phyloP scores from a whole-genome alignment of 2,797 vertebrate genomes.

The Sebastes alutus region DNA sequence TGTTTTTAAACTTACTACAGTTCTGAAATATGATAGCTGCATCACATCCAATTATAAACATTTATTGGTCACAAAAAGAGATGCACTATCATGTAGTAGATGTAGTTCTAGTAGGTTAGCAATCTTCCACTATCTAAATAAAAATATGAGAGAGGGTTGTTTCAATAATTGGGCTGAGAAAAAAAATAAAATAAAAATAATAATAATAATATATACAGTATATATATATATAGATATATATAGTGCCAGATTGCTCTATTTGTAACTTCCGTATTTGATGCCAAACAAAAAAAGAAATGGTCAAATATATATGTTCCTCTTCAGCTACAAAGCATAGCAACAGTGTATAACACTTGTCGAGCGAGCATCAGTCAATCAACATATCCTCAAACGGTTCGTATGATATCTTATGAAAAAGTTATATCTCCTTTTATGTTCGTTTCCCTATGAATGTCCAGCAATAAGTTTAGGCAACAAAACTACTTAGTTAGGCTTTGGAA shows the following conservation, averaged over 20 bases:
- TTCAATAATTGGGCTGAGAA: conserved; percentile 13
- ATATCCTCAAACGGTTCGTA: too few species aligned
- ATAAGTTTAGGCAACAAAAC: too few species aligned
- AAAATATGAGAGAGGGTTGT: neutral
- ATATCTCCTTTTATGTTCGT: too few species aligned
- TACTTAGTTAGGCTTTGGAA: too few species aligned
- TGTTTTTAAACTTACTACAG: conserved; percentile 38
- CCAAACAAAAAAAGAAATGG: conserved; percentile 15
- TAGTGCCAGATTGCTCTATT: conserved; percentile 19
- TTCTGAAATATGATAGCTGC: conserved; percentile 7
- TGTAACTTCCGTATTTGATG: conserved; percentile 2
- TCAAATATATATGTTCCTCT: neutral
- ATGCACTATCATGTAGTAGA: neutral
- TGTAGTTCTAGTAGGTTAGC: neutral
- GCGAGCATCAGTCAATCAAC: conserved; percentile 12
- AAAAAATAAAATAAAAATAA: neutral
- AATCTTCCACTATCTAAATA: neutral
- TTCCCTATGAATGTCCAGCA: too few species aligned
- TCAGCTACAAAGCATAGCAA: neutral
- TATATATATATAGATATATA: too few species aligned
- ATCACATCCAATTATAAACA: neutral
- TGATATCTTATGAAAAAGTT: too few species aligned
- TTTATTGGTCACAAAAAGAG: neutral
- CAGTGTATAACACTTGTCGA: conserved; percentile 9
- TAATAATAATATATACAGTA: too few species aligned